phyloP scores from a whole-genome alignment of 2,113 vertebrate genomes.

The Etia nguti region DNA sequence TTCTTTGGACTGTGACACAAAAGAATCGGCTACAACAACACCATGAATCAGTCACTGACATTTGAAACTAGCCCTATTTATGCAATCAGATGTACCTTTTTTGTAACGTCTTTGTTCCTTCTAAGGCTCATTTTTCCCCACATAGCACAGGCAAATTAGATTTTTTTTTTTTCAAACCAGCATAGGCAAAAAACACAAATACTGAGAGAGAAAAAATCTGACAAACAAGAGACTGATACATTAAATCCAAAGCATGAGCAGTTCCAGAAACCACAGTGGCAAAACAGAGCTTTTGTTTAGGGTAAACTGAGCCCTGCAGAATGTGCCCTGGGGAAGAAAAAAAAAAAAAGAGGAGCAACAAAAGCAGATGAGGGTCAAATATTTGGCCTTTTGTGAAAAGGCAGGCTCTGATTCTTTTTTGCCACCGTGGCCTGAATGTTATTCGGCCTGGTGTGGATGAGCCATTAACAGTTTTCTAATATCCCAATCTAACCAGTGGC shows the following conservation, averaged over 20 bases:
- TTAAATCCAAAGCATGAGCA: background rate
- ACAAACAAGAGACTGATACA: background rate
- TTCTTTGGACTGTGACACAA: background rate
- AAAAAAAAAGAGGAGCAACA: background rate
- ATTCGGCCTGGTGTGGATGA: background rate
- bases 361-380: conserved; percentile 46
- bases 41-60: background rate
- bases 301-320: conserved; percentile 17
- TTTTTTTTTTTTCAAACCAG: background rate
- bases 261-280: background rate
- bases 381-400: conserved; percentile 43
- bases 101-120: background rate
- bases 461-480: background rate
- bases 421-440: conserved; percentile 1
- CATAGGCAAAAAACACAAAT: background rate
- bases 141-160: background rate
- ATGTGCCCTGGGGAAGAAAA: conserved; percentile 8
- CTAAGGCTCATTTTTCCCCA: background rate
- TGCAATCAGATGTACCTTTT: background rate
- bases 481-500: conserved; percentile 8
- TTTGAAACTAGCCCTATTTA: background rate
- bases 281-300: background rate
- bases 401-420: conserved; percentile 1
- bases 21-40: background rate
- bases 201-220: background rate